Conservation (phyloP, 2,888 invertebrate species). For the Lithophane semibrunnea region DNA sequence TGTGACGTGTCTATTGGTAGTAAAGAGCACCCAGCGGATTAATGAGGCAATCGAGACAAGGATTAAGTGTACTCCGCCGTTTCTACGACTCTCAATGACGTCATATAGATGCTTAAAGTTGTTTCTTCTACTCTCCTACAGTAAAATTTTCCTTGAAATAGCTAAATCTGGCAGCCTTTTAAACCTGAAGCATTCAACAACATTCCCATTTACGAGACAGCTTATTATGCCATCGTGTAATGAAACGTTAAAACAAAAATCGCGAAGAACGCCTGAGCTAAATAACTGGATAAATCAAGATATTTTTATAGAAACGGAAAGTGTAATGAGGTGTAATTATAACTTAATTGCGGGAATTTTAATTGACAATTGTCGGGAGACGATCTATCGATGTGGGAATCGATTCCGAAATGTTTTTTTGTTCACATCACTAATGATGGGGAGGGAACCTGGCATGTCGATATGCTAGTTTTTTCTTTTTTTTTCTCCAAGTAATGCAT, state of each 20-base stretch:
- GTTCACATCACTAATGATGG: constrained; percentile 55
- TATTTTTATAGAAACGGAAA: constrained; percentile 76
- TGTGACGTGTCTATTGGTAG: constrained; percentile 59
- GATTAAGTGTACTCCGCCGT: constrained; percentile 43
- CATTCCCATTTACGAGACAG: constrained; percentile 49
- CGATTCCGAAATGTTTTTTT: constrained; percentile 70
- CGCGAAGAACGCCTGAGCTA: constrained; percentile 58
- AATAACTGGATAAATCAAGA: constrained; percentile 74
- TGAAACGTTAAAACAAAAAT: constrained; percentile 71
- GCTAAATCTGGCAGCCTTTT: constrained; percentile 44
- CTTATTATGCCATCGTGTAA: constrained; percentile 64
- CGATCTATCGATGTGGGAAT: constrained; percentile 72
- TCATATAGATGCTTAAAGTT: constrained; percentile 34
- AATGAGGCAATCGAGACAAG: constrained; percentile 61
- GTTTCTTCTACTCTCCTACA: constrained; percentile 29
- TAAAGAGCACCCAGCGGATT: constrained; percentile 51
- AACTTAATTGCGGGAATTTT: constrained; percentile 82
- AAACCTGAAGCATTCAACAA: constrained; percentile 43
- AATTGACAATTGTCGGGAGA: constrained; percentile 79
- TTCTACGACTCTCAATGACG: constrained; percentile 40
- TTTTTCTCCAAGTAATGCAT: constrained; percentile 55
- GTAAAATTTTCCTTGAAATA: constrained; percentile 26
- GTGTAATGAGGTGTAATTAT: constrained; percentile 78
- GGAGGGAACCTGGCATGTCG: constrained; percentile 59
- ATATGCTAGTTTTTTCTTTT: constrained; percentile 44